phyloP scores from a whole-genome alignment of 1,140 invertebrate species.

The Drosophila tsacasi region DNA sequence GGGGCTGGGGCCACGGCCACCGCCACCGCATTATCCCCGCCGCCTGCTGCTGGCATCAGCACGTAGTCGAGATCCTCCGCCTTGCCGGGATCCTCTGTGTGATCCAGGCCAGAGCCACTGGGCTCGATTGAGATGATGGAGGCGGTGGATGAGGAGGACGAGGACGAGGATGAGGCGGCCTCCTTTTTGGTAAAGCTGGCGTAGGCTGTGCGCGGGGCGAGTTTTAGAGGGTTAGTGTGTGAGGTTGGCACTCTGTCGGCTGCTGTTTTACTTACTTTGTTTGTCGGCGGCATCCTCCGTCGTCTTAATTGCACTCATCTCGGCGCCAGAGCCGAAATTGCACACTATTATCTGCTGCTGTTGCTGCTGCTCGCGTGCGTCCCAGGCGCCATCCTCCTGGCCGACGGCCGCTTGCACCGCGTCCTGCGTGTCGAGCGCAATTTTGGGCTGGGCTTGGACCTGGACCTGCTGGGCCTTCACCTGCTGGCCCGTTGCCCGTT shows the following conservation, averaged over 20 bases:
- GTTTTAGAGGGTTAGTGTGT: neutral
- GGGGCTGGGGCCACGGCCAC: neutral
- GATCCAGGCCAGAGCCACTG: constrained; percentile 27
- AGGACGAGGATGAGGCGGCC: constrained; percentile 46
- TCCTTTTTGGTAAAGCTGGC: constrained; percentile 79
- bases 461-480: constrained; percentile 28
- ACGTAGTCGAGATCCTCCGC: constrained; percentile 61
- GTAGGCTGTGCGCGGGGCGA: constrained; percentile 38
- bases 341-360: constrained; percentile 69
- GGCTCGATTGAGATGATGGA: constrained; percentile 71
- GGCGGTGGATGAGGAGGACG: constrained; percentile 66
- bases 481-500: constrained; percentile 19
- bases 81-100: constrained; percentile 22
- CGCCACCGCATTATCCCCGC: neutral
- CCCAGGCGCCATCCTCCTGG: constrained; percentile 42
- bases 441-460: constrained; percentile 13
- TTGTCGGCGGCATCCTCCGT: constrained; percentile 65
- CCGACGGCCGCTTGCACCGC: neutral
- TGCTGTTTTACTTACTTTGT: constrained; percentile 65
- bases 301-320: constrained; percentile 68
- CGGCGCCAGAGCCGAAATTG: constrained; percentile 39
- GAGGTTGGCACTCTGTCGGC: neutral
- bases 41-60: constrained; percentile 39
- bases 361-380: constrained; percentile 43
- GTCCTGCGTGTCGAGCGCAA: constrained; percentile 16